phyloP scores from a whole-genome alignment of 2,797 vertebrate genomes.

The Semotilus atromaculatus region DNA sequence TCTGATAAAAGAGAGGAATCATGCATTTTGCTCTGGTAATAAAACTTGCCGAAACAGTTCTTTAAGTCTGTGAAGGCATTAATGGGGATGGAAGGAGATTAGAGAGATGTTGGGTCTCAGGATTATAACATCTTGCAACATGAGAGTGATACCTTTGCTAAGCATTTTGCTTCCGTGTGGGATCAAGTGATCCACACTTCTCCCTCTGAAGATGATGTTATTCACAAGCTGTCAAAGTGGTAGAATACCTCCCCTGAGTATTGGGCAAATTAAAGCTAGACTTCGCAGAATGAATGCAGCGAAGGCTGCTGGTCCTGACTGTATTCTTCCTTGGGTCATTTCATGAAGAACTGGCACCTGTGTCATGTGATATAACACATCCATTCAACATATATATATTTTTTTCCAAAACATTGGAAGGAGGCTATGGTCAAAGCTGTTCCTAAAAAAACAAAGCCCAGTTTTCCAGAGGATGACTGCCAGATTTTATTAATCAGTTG shows the following conservation, averaged over 20 bases:
- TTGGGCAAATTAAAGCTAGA: too few relatives aligned
- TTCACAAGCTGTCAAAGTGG: too few relatives aligned
- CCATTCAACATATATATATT: neutral
- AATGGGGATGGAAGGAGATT: neutral
- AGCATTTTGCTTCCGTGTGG: neutral
- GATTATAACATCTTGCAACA: neutral
- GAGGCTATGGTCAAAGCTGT: neutral
- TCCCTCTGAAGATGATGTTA: constrained; percentile 38
- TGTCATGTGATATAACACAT: neutral
- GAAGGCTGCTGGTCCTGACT: too few relatives aligned
- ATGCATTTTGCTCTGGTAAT: neutral
- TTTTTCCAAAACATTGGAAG: neutral
- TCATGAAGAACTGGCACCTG: neutral
- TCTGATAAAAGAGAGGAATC: neutral
- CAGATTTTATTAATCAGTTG: neutral
- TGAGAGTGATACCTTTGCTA: neutral
- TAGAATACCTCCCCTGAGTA: too few relatives aligned
- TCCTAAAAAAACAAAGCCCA: too few relatives aligned
- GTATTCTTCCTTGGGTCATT: neutral
- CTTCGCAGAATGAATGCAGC: too few relatives aligned
- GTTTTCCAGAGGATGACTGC: neutral
- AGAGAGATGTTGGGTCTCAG: too few relatives aligned
- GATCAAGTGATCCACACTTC: neutral
- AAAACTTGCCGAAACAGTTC: neutral
- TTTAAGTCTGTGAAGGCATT: constrained; percentile 3